Base-by-base conservation (phyloP, 2,113 vertebrate species). In the Corvus cornix region DNA sequence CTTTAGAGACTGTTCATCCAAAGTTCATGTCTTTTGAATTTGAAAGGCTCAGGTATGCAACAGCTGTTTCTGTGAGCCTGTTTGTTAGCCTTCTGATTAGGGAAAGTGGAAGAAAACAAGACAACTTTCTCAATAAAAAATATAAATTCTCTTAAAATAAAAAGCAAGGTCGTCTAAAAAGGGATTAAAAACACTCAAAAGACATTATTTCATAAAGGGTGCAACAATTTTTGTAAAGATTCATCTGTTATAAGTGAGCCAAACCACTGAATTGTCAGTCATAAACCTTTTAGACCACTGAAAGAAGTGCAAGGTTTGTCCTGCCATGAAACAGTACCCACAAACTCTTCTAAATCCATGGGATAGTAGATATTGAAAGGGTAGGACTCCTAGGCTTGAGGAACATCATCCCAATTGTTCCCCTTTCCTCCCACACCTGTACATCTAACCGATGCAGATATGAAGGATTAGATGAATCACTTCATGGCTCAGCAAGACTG, bases 401-500 rank as follows among this genome's bases (percentile, higher is more conserved):
- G 27, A 83, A 69, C 0, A 1, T n/a, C n/a, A 46, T 58, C 23
- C 13, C 31, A 58, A 3, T 13, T 17, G 10, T 59, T n/a, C 2
- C 4, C 3, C 4, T 56, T 91, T 78, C 48, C 21, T 93, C 26
- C 20, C 16, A 12, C 27, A 33, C 13, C 26, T 83, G 14, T 44
- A 44, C 13, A 58, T 18, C 13, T 68, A 68, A 35, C 20, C 44
- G 59, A 59, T 30, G 33, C 16, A 77, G 13, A 44, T 52, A 13
- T 37, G 46, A 78, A 94, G 23, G 8, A 19, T 39, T 43, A 58
- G 6, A 48, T 62, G 0, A 51, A 53, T 51, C 11, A 2, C 11
- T 67, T 82, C 58, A 5, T 68, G 18, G 4, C 10, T 26, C 67
- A 74, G 39, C 2, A 48, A 55, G 18, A 39, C 27, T 2, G 0